These are phyloP conservation scores for Rhizomys pruinosus DNA, from an alignment of 2,113 vertebrate species.

Conservation along the genomic window DNA sequence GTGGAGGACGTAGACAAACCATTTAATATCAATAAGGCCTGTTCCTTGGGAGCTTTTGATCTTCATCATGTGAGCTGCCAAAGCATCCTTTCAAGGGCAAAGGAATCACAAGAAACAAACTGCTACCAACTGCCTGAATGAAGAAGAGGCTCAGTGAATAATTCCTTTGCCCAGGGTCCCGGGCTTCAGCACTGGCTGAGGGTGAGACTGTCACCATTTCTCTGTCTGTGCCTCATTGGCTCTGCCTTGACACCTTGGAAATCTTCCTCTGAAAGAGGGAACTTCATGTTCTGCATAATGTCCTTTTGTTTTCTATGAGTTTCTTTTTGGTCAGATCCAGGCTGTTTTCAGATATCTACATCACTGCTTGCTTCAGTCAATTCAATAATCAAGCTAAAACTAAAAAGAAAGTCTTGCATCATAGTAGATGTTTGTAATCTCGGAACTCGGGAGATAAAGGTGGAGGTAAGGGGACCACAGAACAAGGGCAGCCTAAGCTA, in stretches of 20 bases:
- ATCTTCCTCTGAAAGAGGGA: neutral
- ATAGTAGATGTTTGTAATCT: neutral
- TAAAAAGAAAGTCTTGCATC: neutral
- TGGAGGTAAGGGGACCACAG: neutral
- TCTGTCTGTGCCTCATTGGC: neutral
- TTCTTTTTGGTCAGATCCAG: conserved; percentile 6
- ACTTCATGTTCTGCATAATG: neutral
- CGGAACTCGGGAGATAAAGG: neutral
- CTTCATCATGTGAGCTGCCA: neutral
- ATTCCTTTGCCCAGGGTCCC: neutral
- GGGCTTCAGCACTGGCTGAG: neutral
- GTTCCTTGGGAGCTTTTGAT: neutral
- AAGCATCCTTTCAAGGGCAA: neutral
- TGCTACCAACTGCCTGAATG: neutral
- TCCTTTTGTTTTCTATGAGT: neutral
- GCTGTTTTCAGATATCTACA: conserved; percentile 27
- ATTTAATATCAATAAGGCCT: neutral
- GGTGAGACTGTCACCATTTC: neutral
- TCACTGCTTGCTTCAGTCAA: neutral
- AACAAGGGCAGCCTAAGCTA: neutral
- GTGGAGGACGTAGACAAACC: conserved; percentile 47
- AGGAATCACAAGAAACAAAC: neutral
- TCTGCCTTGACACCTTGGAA: neutral
- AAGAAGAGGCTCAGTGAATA: neutral
- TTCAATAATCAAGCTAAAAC: neutral